Base-by-base conservation (phyloP, 2,888 invertebrate species). In the Athalia circularis region DNA sequence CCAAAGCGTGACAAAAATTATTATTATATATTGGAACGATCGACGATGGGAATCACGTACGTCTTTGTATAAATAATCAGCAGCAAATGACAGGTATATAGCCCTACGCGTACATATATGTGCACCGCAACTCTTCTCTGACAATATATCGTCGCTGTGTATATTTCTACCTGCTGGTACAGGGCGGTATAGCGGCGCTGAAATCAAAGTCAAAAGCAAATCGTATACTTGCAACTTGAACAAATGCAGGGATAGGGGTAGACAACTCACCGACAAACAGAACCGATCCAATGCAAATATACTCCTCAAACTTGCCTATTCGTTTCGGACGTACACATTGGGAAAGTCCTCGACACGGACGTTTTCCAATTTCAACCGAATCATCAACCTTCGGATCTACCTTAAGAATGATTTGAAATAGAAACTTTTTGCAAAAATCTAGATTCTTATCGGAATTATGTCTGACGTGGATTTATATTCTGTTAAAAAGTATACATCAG, bases 211-310 rank as follows among this genome's bases (percentile, higher is more conserved):
- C 29, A 29, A 29, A 29, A 29, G 29, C 29, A 29, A 29, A 29
- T 29, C 29, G 29, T 29, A 29, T 2, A 29, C 1, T 29, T 29
- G 29, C 29, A 29, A 29, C 29, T 29, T 2, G 2, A 29, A 29
- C 2, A 29, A 29, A 29, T 29, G 29, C 29, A 29, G 29, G 29
- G 29, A 29, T 29, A 29, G 9, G n/a, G n/a, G 13, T n/a, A 54
- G 54, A 68, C 43, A 54, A 11, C 15, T 68, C 68, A 29, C 54
- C 9, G 57, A 59, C 70, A 59, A 72, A 59, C 47, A 29, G 43
- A 47, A 72, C 57, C 45, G 57, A 72, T 72, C 72, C 72, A 72
- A 59, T 72, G 59, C 72, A 72, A 72, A 72, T 13, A 72, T 4
- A 13, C 8, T 45, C 45, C 7, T 54, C 11, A 52, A 54, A 54